phyloP scores from a whole-genome alignment of 2,888 invertebrate genomes.

The Pammene fasciana region DNA sequence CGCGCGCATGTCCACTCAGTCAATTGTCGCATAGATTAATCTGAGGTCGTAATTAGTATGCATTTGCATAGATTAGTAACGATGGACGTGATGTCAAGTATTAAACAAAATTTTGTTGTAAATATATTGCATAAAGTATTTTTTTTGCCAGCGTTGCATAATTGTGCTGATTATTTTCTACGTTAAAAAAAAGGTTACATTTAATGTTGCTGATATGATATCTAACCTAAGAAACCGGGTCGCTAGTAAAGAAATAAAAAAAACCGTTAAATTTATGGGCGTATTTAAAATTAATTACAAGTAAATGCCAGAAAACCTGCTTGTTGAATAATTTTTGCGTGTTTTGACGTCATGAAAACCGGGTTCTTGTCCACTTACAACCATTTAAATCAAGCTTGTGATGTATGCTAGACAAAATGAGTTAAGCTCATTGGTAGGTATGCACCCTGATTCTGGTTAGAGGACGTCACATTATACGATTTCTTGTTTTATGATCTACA shows the following conservation, averaged over 20 bases:
- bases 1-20: slow-evolving; percentile 19
- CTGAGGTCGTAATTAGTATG: slow-evolving; percentile 24
- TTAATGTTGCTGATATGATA: neutral
- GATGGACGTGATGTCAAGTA: too few species aligned
- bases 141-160: too few species aligned
- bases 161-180: too few species aligned
- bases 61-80: slow-evolving; percentile 13
- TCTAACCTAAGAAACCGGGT: neutral
- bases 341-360: slow-evolving; percentile 14
- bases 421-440: neutral
- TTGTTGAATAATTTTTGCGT: slow-evolving; percentile 14
- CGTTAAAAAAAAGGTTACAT: too few species aligned
- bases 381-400: neutral
- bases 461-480: neutral
- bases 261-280: slow-evolving; percentile 16
- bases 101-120: too few species aligned
- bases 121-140: neutral
- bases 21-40: slow-evolving; percentile 12
- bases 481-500: slow-evolving; percentile 1
- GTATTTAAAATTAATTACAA: slow-evolving; percentile 22
- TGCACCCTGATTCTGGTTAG: neutral
- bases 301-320: slow-evolving; percentile 9
- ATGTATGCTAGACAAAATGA: neutral
- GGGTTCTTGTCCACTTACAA: neutral
- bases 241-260: slow-evolving; percentile 2